phyloP scores from a whole-genome alignment of 2,888 invertebrate genomes.

The Aethes cnicana region DNA sequence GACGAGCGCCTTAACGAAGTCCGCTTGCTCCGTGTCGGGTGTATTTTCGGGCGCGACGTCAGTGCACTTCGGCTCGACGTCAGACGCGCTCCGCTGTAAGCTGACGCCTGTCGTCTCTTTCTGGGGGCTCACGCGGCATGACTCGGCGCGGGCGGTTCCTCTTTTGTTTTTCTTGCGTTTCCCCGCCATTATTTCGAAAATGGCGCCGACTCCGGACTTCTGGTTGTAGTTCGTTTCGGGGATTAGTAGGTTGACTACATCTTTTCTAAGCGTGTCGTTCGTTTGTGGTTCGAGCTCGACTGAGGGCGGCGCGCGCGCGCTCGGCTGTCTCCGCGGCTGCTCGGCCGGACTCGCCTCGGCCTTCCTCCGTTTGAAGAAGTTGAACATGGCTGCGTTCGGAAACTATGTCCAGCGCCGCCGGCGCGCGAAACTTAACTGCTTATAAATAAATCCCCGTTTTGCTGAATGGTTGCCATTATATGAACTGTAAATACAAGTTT shows the following conservation, averaged over 20 bases:
- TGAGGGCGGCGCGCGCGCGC: conserved; percentile 45
- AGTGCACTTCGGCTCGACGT: conserved; percentile 38
- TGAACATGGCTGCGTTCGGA: conserved; percentile 66
- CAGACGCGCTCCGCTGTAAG: conserved; percentile 56
- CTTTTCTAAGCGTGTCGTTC: conserved; percentile 59
- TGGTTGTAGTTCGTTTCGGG: conserved; percentile 70
- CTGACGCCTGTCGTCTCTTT: conserved; percentile 48
- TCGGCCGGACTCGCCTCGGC: conserved; percentile 54
- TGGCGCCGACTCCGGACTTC: conserved; percentile 66
- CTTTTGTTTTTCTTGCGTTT: conserved; percentile 61
- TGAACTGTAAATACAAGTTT: conserved; percentile 13
- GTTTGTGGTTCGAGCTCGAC: conserved; percentile 62
- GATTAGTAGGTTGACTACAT: conserved; percentile 74
- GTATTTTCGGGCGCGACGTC: conserved; percentile 64
- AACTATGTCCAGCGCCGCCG: conserved; percentile 57
- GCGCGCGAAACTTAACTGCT: conserved; percentile 50
- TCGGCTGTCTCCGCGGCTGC: conserved; percentile 51
- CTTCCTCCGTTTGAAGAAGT: conserved; percentile 76
- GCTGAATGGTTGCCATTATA: conserved; percentile 24
- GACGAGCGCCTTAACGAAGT: conserved; percentile 72
- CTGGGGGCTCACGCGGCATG: conserved; percentile 58
- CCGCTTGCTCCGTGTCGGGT: conserved; percentile 55
- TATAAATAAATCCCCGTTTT: conserved; percentile 36
- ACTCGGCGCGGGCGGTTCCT: conserved; percentile 53
- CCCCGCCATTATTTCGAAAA: conserved; percentile 75